Evolutionary conservation across 2,888 invertebrate species (phyloP).

Genomic region (Mesochorus sp.): DNA sequence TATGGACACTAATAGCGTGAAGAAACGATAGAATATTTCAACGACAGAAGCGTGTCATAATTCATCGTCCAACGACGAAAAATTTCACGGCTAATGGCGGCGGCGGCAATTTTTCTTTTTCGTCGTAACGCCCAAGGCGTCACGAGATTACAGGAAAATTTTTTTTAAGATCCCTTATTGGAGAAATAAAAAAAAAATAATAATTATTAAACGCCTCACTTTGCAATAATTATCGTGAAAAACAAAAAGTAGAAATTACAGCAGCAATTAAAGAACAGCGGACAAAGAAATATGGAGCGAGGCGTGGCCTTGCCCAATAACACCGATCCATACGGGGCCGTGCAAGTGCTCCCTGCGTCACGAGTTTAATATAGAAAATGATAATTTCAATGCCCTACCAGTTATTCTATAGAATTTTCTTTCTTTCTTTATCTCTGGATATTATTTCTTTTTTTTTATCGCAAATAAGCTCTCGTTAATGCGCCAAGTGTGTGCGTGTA

Average conservation of each 20-base stretch:
- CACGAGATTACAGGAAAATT: background rate
- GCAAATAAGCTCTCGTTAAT: slow-evolving; percentile 1
- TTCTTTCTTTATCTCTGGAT: background rate
- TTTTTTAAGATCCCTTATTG: background rate
- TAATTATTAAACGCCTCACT: slow-evolving; percentile 21
- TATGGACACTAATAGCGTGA: slow-evolving; percentile 45
- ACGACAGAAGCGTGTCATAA: too few relatives aligned
- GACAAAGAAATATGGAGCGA: slow-evolving; percentile 2
- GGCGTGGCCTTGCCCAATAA: slow-evolving; percentile 45
- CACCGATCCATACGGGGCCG: slow-evolving; percentile 53
- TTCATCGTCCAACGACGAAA: background rate
- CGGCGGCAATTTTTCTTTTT: too few relatives aligned
- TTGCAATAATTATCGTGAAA: background rate
- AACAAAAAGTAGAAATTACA: background rate
- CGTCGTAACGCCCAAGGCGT: too few relatives aligned
- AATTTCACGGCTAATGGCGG: too few relatives aligned
- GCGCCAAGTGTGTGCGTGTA: slow-evolving; percentile 12
- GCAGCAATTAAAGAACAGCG: slow-evolving; percentile 4
- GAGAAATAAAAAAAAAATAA: background rate
- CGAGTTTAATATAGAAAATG: slow-evolving; percentile 30
- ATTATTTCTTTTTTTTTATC: background rate
- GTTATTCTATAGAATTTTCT: slow-evolving; percentile 9
- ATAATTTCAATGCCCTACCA: slow-evolving; percentile 42
- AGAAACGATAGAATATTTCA: slow-evolving; percentile 32
- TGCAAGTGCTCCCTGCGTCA: slow-evolving; percentile 35